A percentile compares a stretch with the other conserved stretches of the same genome.
Evolutionary conservation across 2,113 vertebrate genomes (phyloP).

Genomic region (Mandrillus leucophaeus): DNA sequence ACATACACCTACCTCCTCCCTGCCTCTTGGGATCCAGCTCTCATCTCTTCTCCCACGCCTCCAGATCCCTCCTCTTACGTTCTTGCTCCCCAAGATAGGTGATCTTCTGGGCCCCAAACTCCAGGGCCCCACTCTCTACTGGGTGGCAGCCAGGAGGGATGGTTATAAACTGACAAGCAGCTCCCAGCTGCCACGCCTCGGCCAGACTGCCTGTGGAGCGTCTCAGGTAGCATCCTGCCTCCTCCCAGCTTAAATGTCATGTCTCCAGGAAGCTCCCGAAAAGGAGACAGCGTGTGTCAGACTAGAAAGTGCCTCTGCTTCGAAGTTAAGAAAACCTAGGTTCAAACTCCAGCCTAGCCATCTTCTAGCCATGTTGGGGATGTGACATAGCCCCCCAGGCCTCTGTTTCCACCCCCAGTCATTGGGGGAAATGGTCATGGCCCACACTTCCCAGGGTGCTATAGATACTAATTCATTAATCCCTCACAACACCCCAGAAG

Average conservation of each 20-base stretch:
- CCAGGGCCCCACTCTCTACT: neutral
- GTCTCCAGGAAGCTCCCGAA: slow-evolving; percentile 2
- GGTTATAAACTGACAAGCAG: neutral
- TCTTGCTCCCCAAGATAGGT: neutral
- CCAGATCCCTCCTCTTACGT: neutral
- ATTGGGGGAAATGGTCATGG: fast-evolving
- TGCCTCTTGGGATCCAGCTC: neutral
- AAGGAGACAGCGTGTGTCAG: slow-evolving; percentile 18
- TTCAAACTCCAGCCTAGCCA: neutral
- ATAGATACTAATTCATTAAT: neutral
- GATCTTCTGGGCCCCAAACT: neutral
- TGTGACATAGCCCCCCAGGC: neutral
- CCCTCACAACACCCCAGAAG: neutral
- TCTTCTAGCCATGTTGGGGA: neutral
- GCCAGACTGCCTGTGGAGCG: neutral
- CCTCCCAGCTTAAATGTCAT: neutral
- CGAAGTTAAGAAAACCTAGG: neutral
- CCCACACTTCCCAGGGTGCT: fast-evolving
- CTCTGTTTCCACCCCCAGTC: fast-evolving
- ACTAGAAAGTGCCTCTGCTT: neutral
- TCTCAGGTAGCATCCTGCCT: neutral
- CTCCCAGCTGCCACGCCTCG: neutral
- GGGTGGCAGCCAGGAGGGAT: neutral
- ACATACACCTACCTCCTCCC: fast-evolving
- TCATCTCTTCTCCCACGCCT: neutral